These are phyloP conservation scores for Alethe diademata DNA, from an alignment of 2,113 vertebrate genomes.

Conservation along the genomic window DNA sequence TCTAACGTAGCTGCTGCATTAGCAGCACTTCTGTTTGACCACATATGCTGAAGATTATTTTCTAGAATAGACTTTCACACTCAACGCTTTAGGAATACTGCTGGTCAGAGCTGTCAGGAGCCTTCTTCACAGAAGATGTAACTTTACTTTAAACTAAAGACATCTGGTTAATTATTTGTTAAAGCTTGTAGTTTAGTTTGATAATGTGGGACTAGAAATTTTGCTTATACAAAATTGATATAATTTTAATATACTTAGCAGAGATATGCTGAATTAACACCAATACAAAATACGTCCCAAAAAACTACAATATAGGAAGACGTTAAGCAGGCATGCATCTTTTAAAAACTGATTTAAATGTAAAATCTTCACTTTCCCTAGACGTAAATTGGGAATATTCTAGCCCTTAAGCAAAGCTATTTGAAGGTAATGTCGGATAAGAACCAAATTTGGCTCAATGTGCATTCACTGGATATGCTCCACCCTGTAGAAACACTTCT, in stretches of 20 bases:
- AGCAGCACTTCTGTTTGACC: constrained; percentile 10
- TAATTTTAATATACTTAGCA: not conserved
- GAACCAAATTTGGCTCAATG: not conserved
- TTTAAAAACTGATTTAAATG: not conserved
- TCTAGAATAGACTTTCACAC: not conserved
- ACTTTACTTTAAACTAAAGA: not conserved
- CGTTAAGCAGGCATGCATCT: not conserved
- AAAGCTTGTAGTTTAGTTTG: not conserved
- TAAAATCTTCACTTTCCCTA: not conserved
- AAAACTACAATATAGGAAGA: not conserved
- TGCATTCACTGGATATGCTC: not conserved
- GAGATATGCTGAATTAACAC: not conserved
- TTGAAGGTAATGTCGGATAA: constrained; percentile 24
- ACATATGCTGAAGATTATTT: not conserved
- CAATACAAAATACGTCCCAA: not conserved
- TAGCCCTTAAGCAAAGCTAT: constrained; percentile 22
- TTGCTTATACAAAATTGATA: not conserved
- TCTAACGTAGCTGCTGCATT: not conserved
- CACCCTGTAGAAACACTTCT: constrained; percentile 2
- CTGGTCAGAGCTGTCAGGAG: not conserved
- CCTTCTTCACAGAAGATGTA: not conserved
- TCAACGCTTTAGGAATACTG: not conserved
- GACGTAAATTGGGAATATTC: not conserved
- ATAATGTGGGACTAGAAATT: not conserved
- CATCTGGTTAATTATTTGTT: not conserved